Base-by-base conservation (phyloP, 1,140 invertebrate genomes). In the Diachasma alloeum region DNA sequence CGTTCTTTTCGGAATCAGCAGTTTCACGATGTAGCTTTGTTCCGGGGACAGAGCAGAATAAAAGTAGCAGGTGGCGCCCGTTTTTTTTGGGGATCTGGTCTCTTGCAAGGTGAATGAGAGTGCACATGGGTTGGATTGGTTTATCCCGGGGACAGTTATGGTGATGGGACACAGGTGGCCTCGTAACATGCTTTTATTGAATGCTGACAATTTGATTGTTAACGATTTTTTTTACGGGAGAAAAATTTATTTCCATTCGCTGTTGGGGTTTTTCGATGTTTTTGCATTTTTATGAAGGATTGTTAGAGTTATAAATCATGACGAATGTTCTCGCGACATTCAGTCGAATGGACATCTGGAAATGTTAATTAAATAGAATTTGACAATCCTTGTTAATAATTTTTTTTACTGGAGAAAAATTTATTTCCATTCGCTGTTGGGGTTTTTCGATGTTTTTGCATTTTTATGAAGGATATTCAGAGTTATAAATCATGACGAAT, bases 141-240 rank as follows among this genome's bases (percentile, higher is more conserved):
- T 36, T 68, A 68, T 68, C 36, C 24, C 36, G 15, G 26, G 36
- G 66, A 66, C 63, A 66, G 63, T 66, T 66, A 66, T 66, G 63
- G 11, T 15, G 26, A 68, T 17, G 36, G 31, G 15, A 26, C 66
- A 68, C 66, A 68, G 66, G 66, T 68, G 66, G 66, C 66, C 63
- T 36, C 63, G 24, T 66, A 68, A 68, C 36, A 68, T 17, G 36
- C 66, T 68, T 68, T 68, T 36, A 39, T 68, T 68, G 22, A 31
- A 31, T 31, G 24, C 76, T 36, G 59, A 56, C 48, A 56, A 17
- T 56, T 17, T 56, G n/a, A 56, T 22, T 56, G 15, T 56, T 8
- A 56, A 17, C 19, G 31, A 31, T 31, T 31, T 31, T 31, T 31
- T 31, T 31, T 31, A 3, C 2, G 31, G 31, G 31, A 31, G 31